These are phyloP conservation scores for Odontocolon sp. DNA, from an alignment of 2,888 invertebrate genomes.

Conservation along the genomic window DNA sequence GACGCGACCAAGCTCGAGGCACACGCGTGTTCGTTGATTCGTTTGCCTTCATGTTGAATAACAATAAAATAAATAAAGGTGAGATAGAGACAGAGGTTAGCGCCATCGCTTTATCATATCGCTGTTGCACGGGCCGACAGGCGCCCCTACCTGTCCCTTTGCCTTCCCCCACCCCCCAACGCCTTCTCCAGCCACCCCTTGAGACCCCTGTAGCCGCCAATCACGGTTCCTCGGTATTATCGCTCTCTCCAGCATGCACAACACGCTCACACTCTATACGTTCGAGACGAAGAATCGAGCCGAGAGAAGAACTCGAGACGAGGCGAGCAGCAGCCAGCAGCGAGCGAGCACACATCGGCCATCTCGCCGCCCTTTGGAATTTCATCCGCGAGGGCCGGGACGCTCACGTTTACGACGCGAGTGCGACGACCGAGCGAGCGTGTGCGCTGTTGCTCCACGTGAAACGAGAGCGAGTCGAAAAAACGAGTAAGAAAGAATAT, in stretches of 20 bases:
- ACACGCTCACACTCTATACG: slow-evolving; percentile 22
- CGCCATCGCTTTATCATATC: slow-evolving; percentile 72
- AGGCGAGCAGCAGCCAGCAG: slow-evolving; percentile 9
- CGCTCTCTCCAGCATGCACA: slow-evolving; percentile 37
- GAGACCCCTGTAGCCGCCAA: slow-evolving; percentile 42
- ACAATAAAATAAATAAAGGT: slow-evolving; percentile 1
- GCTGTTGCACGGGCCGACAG: slow-evolving; percentile 61
- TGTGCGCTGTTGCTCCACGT: slow-evolving; percentile 34
- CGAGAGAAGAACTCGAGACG: slow-evolving; percentile 10
- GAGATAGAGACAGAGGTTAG: slow-evolving; percentile 62
- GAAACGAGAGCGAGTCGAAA: slow-evolving; percentile 49
- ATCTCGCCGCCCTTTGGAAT: slow-evolving; percentile 57
- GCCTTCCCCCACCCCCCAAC: slow-evolving; percentile 38
- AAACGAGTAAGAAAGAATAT: slow-evolving; percentile 19
- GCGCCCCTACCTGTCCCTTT: slow-evolving; percentile 62
- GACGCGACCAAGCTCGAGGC: slow-evolving; percentile 14
- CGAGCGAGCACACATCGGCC: slow-evolving; percentile 11
- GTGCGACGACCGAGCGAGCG: slow-evolving; percentile 58
- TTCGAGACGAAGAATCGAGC: slow-evolving; percentile 42
- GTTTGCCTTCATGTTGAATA: background rate
- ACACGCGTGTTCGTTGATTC: slow-evolving; percentile 7
- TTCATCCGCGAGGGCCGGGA: slow-evolving; percentile 51
- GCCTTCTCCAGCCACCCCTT: slow-evolving; percentile 14
- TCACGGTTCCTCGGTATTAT: slow-evolving; percentile 61
- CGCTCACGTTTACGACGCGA: slow-evolving; percentile 54